Conservation (phyloP, 2,113 vertebrate species). For the Anthoscopus minutus region DNA sequence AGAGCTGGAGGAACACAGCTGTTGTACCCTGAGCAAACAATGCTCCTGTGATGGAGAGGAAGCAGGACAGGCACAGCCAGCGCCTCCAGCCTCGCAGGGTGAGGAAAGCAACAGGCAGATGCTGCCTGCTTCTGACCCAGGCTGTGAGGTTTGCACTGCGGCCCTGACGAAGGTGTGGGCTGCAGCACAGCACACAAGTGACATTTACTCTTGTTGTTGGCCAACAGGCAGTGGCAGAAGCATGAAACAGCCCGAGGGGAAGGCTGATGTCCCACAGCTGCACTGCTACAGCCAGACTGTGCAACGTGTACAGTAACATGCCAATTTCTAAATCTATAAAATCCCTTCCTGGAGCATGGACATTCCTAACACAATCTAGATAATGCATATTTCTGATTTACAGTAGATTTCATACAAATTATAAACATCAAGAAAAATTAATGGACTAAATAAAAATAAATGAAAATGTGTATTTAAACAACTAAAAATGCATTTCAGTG, state of each 20-base stretch:
- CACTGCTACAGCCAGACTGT: neutral
- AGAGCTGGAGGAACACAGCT: neutral
- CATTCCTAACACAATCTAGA: neutral
- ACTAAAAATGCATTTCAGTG: neutral
- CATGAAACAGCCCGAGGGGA: neutral
- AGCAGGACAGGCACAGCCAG: neutral
- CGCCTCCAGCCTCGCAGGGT: fast-evolving
- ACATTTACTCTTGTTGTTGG: neutral
- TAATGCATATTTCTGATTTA: neutral
- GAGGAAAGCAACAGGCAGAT: neutral
- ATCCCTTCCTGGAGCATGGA: neutral
- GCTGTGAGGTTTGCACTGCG: neutral
- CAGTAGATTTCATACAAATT: neutral
- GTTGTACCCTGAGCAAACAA: neutral
- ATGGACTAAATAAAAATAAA: neutral
- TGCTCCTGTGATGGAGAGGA: fast-evolving
- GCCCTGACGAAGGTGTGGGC: neutral
- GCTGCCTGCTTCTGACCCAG: neutral
- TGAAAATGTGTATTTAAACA: neutral
- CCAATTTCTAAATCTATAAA: neutral
- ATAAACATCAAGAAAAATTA: neutral
- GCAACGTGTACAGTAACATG: neutral
- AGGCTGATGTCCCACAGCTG: neutral
- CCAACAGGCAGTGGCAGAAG: neutral
- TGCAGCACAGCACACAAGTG: neutral